Base-by-base conservation (phyloP, 2,113 vertebrate genomes). In the Vireo altiloquus region DNA sequence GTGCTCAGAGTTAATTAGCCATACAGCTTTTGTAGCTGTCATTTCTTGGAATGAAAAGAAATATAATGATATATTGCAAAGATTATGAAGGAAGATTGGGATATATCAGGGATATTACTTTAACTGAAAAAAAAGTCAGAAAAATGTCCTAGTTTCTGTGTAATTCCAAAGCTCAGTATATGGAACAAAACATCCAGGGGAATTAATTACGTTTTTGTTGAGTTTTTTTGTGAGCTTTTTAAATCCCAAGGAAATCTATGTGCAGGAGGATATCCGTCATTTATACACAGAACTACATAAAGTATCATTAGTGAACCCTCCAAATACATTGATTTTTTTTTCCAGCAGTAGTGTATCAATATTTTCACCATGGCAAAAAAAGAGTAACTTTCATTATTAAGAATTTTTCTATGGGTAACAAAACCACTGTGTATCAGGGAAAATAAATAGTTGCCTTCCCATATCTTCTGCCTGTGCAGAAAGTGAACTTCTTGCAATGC, bases 141-240 rank as follows among this genome's bases (percentile, higher is more conserved):
- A 94, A 90, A 83, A 71, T 77, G 79, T 76, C 91, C 95, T 86
- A 92, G 74, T 96, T 97, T 96, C 95, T 75, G 53, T 52, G 46
- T 64, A 79, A 90, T 83, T 94, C 90, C 89, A 90, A 96, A 93
- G 85, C 87, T 87, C 66, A 46, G 78, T 68, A 89, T 89, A 78
- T 89, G 89, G 87, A 94, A 93, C 92, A 94, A 95, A 83, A 82
- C 93, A 92, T 93, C 83, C 88, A 96, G 47, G 65, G 70, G 92
- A 97, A 94, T 97, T 95, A 94, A 95, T 96, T 95, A 95, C 23
- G 7, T 91, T 95, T 92, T 79, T 83, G 90, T 90, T 75, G 80
- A 89, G 52, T 3, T 30, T 92, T 89, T 82, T 65, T 74, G 69
- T 20, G 49, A 50, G 82, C 79, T 88, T 90, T 94, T 91, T 60